phyloP scores from a whole-genome alignment of 2,113 vertebrate genomes.

The Rostratula benghalensis region DNA sequence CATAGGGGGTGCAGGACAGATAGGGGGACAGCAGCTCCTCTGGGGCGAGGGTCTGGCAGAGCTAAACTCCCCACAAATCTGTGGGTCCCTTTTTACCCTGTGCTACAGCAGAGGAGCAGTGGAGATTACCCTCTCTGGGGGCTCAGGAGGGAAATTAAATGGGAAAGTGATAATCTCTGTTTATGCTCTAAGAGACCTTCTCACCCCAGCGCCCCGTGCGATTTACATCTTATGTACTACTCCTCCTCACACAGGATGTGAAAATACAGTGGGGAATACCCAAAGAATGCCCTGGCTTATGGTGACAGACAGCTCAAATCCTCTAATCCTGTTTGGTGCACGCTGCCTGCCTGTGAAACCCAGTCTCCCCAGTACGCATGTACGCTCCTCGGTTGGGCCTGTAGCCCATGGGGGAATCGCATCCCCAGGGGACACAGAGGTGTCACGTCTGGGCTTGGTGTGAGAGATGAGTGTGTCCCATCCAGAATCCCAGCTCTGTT shows the following conservation, averaged over 20 bases:
- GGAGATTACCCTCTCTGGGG: neutral
- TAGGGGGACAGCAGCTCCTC: neutral
- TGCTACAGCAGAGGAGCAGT: neutral
- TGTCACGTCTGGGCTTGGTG: neutral
- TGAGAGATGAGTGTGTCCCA: neutral
- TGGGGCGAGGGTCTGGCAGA: neutral
- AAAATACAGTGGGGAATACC: neutral
- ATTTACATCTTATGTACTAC: neutral
- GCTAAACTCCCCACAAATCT: neutral
- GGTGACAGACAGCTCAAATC: neutral
- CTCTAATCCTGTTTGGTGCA: neutral
- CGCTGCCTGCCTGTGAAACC: neutral
- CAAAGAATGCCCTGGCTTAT: neutral
- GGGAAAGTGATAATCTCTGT: neutral
- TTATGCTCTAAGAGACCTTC: neutral
- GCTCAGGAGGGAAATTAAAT: neutral
- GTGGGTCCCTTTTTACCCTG: neutral
- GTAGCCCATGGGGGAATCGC: neutral
- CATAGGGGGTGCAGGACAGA: neutral
- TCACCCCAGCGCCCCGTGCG: neutral
- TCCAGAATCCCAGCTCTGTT: neutral
- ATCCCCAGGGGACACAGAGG: neutral
- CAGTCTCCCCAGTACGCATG: fast-evolving
- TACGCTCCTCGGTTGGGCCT: neutral
- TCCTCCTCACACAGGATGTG: neutral